phyloP scores from a whole-genome alignment of 2,113 vertebrate genomes.

The Caranx ignobilis region DNA sequence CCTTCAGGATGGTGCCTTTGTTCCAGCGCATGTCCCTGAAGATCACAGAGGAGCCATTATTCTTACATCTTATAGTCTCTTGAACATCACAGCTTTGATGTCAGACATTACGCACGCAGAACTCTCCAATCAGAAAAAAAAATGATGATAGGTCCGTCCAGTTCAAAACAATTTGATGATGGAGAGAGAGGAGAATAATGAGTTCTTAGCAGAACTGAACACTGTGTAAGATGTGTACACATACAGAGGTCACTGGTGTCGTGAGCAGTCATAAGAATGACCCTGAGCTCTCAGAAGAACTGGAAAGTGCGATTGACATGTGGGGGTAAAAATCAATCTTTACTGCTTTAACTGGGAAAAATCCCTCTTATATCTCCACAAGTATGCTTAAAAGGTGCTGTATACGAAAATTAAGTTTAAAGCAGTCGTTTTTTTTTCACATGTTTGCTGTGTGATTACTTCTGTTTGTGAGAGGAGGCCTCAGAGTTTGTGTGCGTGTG shows the following conservation, averaged over 20 bases:
- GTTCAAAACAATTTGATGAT: conserved; percentile 7
- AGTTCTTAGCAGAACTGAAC: not conserved
- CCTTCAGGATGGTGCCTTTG: conserved; percentile 98
- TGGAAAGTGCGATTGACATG: not conserved
- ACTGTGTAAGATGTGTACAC: not conserved
- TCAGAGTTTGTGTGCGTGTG: not conserved
- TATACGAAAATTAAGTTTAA: not conserved
- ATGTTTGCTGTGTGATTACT: not conserved
- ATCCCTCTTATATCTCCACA: not conserved
- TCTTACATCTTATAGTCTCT: not conserved
- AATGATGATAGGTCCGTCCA: not conserved
- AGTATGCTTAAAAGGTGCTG: not conserved
- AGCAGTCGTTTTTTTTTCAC: not conserved
- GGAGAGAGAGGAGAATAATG: not conserved
- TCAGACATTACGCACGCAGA: not conserved
- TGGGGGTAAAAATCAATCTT: not conserved
- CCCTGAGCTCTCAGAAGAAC: not conserved
- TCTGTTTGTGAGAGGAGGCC: conserved; percentile 11
- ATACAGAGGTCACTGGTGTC: not conserved
- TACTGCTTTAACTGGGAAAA: not conserved
- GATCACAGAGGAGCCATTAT: conserved; percentile 39
- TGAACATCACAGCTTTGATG: not conserved
- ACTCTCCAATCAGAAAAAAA: not conserved
- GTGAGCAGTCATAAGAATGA: conserved; percentile 37
- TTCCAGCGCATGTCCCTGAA: conserved; percentile 98